phyloP scores from a whole-genome alignment of 1,140 invertebrate genomes.

The Drosophila mauritiana region DNA sequence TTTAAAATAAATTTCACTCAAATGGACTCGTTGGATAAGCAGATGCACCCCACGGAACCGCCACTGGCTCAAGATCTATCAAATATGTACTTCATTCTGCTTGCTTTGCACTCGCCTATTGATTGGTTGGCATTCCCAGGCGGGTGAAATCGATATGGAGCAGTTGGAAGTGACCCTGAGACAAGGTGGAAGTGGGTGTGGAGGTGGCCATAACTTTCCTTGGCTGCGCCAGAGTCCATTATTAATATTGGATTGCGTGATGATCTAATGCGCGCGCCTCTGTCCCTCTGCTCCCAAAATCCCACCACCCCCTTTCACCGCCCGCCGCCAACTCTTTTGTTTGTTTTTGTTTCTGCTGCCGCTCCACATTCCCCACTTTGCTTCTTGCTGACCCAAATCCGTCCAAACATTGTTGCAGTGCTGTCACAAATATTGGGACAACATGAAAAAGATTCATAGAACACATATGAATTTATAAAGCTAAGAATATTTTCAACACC shows the following conservation, averaged over 20 bases:
- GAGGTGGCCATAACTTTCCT: conserved; percentile 45
- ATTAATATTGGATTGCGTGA: conserved; percentile 63
- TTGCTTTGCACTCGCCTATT: conserved; percentile 57
- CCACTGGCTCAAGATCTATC: background rate
- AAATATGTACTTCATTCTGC: conserved; percentile 30
- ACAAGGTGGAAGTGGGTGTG: conserved; percentile 13
- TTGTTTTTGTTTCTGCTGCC: conserved; percentile 20
- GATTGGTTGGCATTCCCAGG: conserved; percentile 40
- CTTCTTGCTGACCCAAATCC: conserved; percentile 44
- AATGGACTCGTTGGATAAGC: background rate
- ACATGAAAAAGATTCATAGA: background rate
- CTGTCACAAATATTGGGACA: conserved; percentile 3
- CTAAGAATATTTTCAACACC: background rate
- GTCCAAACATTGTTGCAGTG: conserved; percentile 27
- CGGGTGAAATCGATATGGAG: conserved; percentile 66
- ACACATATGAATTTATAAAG: background rate
- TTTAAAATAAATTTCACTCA: background rate
- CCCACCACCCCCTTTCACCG: conserved; percentile 18
- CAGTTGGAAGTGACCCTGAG: conserved; percentile 66
- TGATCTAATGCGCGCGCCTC: conserved; percentile 69
- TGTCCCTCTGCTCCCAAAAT: conserved; percentile 2
- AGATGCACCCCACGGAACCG: background rate
- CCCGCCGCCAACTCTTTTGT: conserved; percentile 6
- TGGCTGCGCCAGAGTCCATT: conserved; percentile 35
- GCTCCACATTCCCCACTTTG: conserved; percentile 34